Conservation (phyloP, 2,888 invertebrate genomes). For the Lordiphosa fenestrarum region DNA sequence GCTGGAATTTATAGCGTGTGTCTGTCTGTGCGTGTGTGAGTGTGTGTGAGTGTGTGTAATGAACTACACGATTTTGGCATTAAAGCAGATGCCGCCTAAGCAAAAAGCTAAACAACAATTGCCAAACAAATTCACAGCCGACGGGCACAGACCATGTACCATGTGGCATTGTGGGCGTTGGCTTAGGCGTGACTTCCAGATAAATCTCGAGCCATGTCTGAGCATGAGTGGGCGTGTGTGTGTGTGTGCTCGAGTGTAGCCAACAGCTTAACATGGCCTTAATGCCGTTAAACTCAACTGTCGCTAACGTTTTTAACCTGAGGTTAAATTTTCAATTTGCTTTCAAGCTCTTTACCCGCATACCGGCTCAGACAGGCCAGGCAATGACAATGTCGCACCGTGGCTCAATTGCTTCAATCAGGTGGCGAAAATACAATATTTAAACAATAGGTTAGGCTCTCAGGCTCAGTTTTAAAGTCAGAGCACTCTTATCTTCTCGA, state of each 20-base stretch:
- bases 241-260: slow-evolving; percentile 37
- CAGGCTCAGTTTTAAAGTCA: too few species aligned
- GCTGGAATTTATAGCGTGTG: slow-evolving; percentile 66
- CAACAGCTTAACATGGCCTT: slow-evolving; percentile 70
- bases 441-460: too few species aligned
- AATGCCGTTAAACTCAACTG: slow-evolving; percentile 72
- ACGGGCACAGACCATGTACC: slow-evolving; percentile 30
- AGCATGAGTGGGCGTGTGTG: slow-evolving; percentile 6
- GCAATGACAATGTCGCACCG: not conserved
- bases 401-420: too few species aligned
- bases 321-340: slow-evolving; percentile 75
- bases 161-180: slow-evolving; percentile 34
- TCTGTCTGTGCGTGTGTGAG: slow-evolving; percentile 11
- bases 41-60: slow-evolving; percentile 40
- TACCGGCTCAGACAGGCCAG: slow-evolving; percentile 34
- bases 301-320: slow-evolving; percentile 72
- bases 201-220: slow-evolving; percentile 32
- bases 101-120: slow-evolving; percentile 50
- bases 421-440: too few species aligned
- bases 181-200: slow-evolving; percentile 47
- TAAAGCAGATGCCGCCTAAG: slow-evolving; percentile 54
- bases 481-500: too few species aligned
- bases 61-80: slow-evolving; percentile 71
- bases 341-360: slow-evolving; percentile 48
- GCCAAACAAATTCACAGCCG: slow-evolving; percentile 43